Evolutionary conservation across 2,113 vertebrate species (phyloP).

Genomic region (Tautogolabrus adspersus): DNA sequence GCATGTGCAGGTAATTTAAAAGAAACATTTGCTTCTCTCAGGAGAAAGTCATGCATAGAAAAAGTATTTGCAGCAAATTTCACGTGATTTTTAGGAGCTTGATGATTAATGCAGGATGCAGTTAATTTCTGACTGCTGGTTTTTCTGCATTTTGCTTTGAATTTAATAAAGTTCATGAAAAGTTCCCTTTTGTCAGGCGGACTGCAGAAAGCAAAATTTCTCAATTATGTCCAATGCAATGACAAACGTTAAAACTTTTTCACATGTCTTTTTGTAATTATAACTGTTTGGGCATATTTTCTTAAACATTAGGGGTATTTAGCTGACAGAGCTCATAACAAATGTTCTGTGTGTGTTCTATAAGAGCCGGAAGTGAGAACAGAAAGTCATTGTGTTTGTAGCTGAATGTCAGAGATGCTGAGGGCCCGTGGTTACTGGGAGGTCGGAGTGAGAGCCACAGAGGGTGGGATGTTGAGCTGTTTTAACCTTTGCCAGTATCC

Average conservation of each 20-base stretch:
- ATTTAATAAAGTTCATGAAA: conserved; percentile 71
- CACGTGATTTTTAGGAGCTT: conserved; percentile 57
- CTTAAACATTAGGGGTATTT: conserved; percentile 15
- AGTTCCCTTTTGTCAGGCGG: conserved; percentile 55
- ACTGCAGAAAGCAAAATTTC: conserved; percentile 29
- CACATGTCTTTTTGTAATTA: conserved; percentile 44
- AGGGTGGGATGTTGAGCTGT: conserved; percentile 86
- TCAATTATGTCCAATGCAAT: conserved; percentile 12
- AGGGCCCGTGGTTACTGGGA: conserved; percentile 61
- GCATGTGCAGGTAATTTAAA: conserved; percentile 52
- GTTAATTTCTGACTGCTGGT: conserved; percentile 29
- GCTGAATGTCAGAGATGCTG: conserved; percentile 60
- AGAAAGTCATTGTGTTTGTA: conserved; percentile 60
- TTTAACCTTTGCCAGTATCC: conserved; percentile 98
- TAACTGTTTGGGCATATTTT: conserved; percentile 21
- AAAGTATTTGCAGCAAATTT: conserved; percentile 31
- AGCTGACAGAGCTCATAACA: conserved; percentile 6
- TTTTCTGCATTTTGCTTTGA: conserved; percentile 53
- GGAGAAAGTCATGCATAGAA: conserved; percentile 21
- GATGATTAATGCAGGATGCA: conserved; percentile 48
- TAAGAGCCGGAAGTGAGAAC: conserved; percentile 54
- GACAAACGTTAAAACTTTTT: conserved; percentile 25
- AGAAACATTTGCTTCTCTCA: conserved; percentile 42
- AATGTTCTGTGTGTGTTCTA: conserved; percentile 30
- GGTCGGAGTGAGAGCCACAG: conserved; percentile 64